Evolutionary conservation across 2,888 invertebrate species (phyloP).

Genomic region (Chaetoderma sp.): DNA sequence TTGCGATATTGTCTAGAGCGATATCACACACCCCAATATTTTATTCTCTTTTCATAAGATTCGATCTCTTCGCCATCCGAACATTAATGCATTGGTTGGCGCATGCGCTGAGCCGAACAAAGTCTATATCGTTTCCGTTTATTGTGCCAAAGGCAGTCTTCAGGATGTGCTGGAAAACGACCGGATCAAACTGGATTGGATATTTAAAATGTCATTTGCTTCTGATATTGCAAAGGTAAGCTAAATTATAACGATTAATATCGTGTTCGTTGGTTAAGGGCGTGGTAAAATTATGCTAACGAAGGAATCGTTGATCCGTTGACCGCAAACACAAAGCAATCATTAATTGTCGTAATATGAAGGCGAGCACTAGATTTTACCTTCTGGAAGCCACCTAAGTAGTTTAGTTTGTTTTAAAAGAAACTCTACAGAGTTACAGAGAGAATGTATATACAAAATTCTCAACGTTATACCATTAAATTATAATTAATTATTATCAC

Average conservation of each 20-base stretch:
- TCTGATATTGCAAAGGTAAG: conserved; percentile 41
- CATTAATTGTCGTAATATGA: too few species aligned
- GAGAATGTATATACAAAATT: too few species aligned
- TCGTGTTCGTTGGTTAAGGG: neutral
- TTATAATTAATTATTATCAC: too few species aligned
- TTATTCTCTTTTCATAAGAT: conserved; percentile 24
- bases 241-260: neutral
- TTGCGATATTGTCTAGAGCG: too few species aligned
- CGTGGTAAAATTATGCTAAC: neutral
- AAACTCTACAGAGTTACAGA: too few species aligned
- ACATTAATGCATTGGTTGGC: conserved; percentile 41
- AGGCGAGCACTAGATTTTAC: too few species aligned
- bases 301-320: neutral
- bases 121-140: conserved; percentile 27
- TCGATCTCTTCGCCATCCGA: conserved; percentile 26
- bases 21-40: too few species aligned
- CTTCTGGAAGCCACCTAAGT: too few species aligned
- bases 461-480: too few species aligned
- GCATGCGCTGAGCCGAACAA: conserved; percentile 38
- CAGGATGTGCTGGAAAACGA: conserved; percentile 42
- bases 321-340: too few species aligned
- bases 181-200: conserved; percentile 39
- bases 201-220: conserved; percentile 40
- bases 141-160: conserved; percentile 41
- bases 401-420: too few species aligned